phyloP scores from a whole-genome alignment of 1,140 invertebrate genomes.

The Pseudobourletiella spinata region DNA sequence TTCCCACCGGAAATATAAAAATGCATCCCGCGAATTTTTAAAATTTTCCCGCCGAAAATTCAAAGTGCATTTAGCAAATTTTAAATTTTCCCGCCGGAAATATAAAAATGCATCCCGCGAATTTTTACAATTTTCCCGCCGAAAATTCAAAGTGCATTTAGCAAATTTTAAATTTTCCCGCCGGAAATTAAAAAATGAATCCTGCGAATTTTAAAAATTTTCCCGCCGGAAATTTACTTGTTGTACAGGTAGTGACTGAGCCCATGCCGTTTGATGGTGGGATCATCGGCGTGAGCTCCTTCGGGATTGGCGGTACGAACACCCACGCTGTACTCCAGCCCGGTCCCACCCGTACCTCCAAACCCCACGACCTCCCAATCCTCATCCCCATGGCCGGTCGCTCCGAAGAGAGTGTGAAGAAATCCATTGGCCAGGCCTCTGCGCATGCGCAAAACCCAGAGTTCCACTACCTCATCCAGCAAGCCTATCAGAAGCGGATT shows the following conservation, averaged over 20 bases:
- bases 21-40: too few relatives aligned
- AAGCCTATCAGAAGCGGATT: background rate
- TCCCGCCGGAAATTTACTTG: background rate
- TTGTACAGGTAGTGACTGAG: constrained; percentile 57
- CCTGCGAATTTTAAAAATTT: constrained; percentile 4
- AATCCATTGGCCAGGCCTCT: background rate
- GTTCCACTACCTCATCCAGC: background rate
- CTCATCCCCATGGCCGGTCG: constrained; percentile 44
- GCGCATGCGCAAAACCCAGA: background rate
- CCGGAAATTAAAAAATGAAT: background rate
- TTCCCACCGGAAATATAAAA: too few relatives aligned
- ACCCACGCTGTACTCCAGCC: constrained; percentile 77
- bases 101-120: too few relatives aligned
- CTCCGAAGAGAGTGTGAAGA: constrained; percentile 44
- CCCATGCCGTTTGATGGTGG: constrained; percentile 74
- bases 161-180: background rate
- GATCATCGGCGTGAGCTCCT: constrained; percentile 79
- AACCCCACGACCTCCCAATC: constrained; percentile 46
- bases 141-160: background rate
- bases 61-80: too few relatives aligned
- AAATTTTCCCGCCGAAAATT: too few relatives aligned
- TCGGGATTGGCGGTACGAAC: constrained; percentile 95
- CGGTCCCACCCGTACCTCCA: constrained; percentile 51
- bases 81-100: too few relatives aligned
- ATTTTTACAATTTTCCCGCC: too few relatives aligned